Base-by-base conservation (phyloP, 2,113 vertebrate genomes). In the Choloepus hoffmanni region DNA sequence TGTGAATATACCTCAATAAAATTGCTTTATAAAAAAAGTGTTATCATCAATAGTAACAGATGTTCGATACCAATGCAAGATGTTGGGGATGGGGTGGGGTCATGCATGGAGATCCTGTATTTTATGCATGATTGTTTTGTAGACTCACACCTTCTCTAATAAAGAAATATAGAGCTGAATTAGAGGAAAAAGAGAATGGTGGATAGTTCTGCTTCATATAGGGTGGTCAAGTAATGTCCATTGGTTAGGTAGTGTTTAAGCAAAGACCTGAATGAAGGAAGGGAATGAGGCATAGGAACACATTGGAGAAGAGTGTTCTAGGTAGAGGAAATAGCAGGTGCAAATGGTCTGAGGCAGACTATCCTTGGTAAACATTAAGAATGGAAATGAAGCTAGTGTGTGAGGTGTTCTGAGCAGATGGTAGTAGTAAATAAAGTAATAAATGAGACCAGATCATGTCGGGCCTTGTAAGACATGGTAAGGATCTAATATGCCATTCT, bases 181-280 rank as follows among this genome's bases (percentile, higher is more conserved):
- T 73, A 48, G 48, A 84, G 50, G 28, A 26, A 62, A 90, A 43
- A 73, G 36, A 53, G 53, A 14, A 14, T 53, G 2, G 77, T 91
- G 6, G 1, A 11, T 67, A 72, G 15, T 83, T 30, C 2, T 45
- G 48, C 58, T 92, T 74, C 68, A 87, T n/a, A 45, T 50, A 79
- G 14, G 7, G 11, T 74, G 12, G 13, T 1, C 50, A 84, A 21
- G 50, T 11, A 92, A 77, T 14, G 26, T 12, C 55, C 88, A 62
- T 33, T 26, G 30, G 87, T 9, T 62, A 83, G 48, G n/a, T 50
- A 86, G 70, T 63, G 90, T 58, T 86, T 85, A 85, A 95, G 77
- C 50, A 76, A 65, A 88, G 8, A 78, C 3, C 19, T 60, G n/a
- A 88, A 78, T 84, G 58, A 94, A 82, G 63, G 68, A 70, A 55